A percentile compares a stretch with the other conserved stretches of the same genome.
These are phyloP conservation scores for Neoascia interrupta DNA, from an alignment of 2,888 invertebrate genomes.

Conservation along the genomic window DNA sequence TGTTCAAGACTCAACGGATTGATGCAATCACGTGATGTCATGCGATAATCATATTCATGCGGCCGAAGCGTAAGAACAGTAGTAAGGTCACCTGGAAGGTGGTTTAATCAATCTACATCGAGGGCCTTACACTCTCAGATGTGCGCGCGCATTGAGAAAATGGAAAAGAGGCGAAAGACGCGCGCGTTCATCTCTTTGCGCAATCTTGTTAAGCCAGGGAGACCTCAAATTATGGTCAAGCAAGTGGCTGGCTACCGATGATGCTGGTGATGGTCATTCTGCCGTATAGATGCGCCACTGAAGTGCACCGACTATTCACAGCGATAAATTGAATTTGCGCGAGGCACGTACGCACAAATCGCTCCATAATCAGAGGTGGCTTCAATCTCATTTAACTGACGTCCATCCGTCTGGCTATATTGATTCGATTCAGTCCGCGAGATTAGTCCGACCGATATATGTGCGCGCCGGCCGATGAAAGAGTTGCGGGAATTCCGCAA, in stretches of 20 bases:
- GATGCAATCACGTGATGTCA: constrained; percentile 69
- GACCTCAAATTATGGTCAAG: constrained; percentile 68
- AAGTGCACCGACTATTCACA: constrained; percentile 36
- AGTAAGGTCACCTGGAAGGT: constrained; percentile 78
- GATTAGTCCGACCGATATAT: not conserved
- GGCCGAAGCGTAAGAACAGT: constrained; percentile 76
- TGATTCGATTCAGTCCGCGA: constrained; percentile 52
- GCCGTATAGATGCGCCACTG: constrained; percentile 49
- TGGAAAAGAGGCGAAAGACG: not conserved
- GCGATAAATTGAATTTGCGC: constrained; percentile 77
- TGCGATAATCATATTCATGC: constrained; percentile 67
- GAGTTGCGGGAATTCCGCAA: constrained; percentile 55
- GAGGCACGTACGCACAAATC: constrained; percentile 79
- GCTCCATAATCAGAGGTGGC: constrained; percentile 73
- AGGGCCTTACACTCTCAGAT: constrained; percentile 10
- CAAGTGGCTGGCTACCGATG: constrained; percentile 56
- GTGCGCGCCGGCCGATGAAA: constrained; percentile 8
- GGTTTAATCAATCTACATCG: constrained; percentile 76
- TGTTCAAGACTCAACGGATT: constrained; percentile 56
- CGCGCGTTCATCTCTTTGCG: constrained; percentile 35
- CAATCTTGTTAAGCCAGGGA: constrained; percentile 64
- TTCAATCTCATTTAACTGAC: constrained; percentile 69
- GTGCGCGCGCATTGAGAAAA: no score
- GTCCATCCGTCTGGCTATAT: constrained; percentile 67
- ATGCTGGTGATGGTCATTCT: constrained; percentile 25